Evolutionary conservation across 37 sponge, comb jelly and placozoan genomes (phyloP), one percentile per base, ranked within the genome.

Genomic region (Bolinopsis microptera): DNA sequence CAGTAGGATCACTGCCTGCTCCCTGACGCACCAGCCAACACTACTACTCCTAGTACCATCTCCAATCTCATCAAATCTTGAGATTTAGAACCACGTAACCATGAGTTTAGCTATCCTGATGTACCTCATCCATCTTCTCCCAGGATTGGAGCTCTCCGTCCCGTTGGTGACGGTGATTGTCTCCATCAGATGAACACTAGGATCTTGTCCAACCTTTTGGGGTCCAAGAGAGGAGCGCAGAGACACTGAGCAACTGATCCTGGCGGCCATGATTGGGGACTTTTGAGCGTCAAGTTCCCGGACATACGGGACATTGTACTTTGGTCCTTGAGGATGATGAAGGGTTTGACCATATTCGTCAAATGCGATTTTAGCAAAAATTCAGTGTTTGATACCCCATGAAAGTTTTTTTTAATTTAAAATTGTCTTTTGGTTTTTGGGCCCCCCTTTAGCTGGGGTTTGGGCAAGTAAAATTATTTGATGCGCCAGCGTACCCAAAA

Each of bases 1-100:
- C 77, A 98, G 93, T 37, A 98, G 93, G 48, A 94, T 76, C 90
- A 97, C 99, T 25, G 99, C 99, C 31, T 98, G 96, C 90, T 98
- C 99, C 68, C 97, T 69, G 69, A 98, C 24, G 99, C 99, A 18
- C 99, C 99, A 38, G 99, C 99, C 41, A 98, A 40, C n/a, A 98
- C 99, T 3, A 98, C 99, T 23, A 98, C 99, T 24, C 97, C 97
- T 98, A 0, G 99, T 98, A 0, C 99, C 99, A 95, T 98, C 99
- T 32, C 99, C 99, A 28, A 98, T 97, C 94, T 98, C 99, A 67
- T 98, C 99, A 83, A n/a, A n/a, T 98, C 99, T 69, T 98, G 99
- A 0, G 95, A 94, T 83, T 97, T 96, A 34, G 97, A 96, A n/a
- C 32, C 97, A 94, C 93, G 97, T 96, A 34, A 98, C 99, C 96